Evolutionary conservation across 2,888 invertebrate species (phyloP).

Genomic region (Carterocephalus palaemon): DNA sequence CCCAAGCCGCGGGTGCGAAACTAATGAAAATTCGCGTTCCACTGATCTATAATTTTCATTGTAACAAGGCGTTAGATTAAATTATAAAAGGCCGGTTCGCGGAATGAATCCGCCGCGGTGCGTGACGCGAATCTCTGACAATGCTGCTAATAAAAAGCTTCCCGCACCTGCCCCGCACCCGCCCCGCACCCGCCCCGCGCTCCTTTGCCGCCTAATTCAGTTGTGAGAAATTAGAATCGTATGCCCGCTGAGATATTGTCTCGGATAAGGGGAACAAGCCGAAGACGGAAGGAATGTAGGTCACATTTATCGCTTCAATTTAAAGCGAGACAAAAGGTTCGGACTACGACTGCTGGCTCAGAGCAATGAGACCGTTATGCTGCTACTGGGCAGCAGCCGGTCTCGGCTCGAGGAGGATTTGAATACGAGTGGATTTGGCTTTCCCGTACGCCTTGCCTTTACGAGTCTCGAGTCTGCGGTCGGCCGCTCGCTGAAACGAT

Average conservation of each 20-base stretch:
- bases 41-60: slow-evolving; percentile 48
- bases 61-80: slow-evolving; percentile 56
- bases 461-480: too few species aligned
- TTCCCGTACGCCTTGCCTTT: too few species aligned
- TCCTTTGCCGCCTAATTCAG: slow-evolving; percentile 16
- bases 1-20: too few species aligned
- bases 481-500: too few species aligned
- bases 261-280: slow-evolving; percentile 9
- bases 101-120: slow-evolving; percentile 47
- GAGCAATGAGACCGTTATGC: too few species aligned
- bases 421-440: too few species aligned
- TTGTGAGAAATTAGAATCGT: slow-evolving; percentile 17
- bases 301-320: slow-evolving; percentile 21
- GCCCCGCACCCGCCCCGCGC: background rate
- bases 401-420: too few species aligned
- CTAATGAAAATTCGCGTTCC: slow-evolving; percentile 39
- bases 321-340: slow-evolving; percentile 16
- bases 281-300: slow-evolving; percentile 9
- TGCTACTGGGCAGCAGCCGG: too few species aligned
- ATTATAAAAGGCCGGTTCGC: slow-evolving; percentile 50
- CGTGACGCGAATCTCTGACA: slow-evolving; percentile 42
- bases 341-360: too few species aligned
- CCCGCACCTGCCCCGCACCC: too few species aligned
- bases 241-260: slow-evolving; percentile 4
- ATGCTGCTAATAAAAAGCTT: slow-evolving; percentile 23